phyloP scores from a whole-genome alignment of 2,888 invertebrate species.

The Melanargia galathea region DNA sequence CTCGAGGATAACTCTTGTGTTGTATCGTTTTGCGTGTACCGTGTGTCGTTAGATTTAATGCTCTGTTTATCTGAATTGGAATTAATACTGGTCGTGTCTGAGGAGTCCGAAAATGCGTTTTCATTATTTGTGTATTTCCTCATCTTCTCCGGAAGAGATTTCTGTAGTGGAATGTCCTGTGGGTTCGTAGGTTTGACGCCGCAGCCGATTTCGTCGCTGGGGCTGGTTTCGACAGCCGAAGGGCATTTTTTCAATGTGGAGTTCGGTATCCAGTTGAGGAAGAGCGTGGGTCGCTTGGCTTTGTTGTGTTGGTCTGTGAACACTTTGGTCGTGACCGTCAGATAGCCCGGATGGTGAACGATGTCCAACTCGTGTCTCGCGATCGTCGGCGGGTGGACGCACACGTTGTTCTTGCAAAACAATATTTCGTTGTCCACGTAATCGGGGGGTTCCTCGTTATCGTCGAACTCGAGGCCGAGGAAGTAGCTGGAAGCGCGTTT shows the following conservation, averaged over 20 bases:
- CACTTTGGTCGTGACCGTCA: slow-evolving; percentile 93
- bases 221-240: slow-evolving; percentile 85
- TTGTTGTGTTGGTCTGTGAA: slow-evolving; percentile 89
- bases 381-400: slow-evolving; percentile 96
- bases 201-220: slow-evolving; percentile 68
- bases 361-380: slow-evolving; percentile 91
- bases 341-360: slow-evolving; percentile 94
- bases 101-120: slow-evolving; percentile 78
- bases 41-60: slow-evolving; percentile 70
- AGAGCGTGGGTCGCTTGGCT: slow-evolving; percentile 89
- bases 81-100: slow-evolving; percentile 77
- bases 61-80: slow-evolving; percentile 80
- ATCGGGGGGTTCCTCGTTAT: slow-evolving; percentile 81
- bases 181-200: slow-evolving; percentile 57
- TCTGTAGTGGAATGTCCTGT: slow-evolving; percentile 53
- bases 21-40: slow-evolving; percentile 68
- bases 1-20: slow-evolving; percentile 70
- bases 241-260: slow-evolving; percentile 93
- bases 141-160: slow-evolving; percentile 50
- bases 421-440: slow-evolving; percentile 93
- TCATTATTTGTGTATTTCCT: slow-evolving; percentile 69
- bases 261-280: slow-evolving; percentile 98
- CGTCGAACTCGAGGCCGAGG: slow-evolving; percentile 85
- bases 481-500: slow-evolving; percentile 91
- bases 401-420: slow-evolving; percentile 98